Percentiles rank a stretch among this genome's conserved stretches.
Conservation (phyloP, 2,797 vertebrate species). For the Gobionotothen gibberifrons region DNA sequence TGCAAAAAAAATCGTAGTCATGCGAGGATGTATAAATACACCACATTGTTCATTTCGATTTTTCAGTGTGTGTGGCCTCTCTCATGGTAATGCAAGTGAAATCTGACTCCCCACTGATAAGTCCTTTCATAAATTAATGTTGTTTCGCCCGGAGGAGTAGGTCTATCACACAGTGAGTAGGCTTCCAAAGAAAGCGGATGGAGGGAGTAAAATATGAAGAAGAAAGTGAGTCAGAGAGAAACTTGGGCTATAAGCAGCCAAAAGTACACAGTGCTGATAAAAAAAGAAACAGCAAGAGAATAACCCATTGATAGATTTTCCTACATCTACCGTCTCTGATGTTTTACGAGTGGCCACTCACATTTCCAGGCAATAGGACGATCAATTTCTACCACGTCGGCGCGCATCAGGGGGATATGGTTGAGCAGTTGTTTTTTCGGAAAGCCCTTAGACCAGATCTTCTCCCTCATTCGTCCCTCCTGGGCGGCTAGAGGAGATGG, state of each 20-base stretch:
- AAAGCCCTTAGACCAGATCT: conserved; percentile 42
- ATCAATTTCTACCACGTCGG: conserved; percentile 31
- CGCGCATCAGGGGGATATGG: conserved; percentile 19
- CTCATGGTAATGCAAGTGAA: conserved; percentile 51
- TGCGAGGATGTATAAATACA: not conserved
- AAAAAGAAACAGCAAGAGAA: conserved; percentile 19
- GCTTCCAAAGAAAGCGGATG: conserved; percentile 18
- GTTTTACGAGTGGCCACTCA: conserved; percentile 42
- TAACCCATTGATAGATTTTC: conserved; percentile 41
- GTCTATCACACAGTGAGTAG: conserved; percentile 41
- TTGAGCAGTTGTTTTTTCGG: conserved; percentile 40
- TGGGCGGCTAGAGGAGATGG: conserved; percentile 53
- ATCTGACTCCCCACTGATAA: conserved; percentile 47
- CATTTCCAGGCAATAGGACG: conserved; percentile 26
- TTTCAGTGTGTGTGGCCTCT: conserved; percentile 47
- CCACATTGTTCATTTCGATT: conserved; percentile 18
- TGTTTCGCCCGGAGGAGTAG: conserved; percentile 34
- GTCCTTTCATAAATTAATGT: conserved; percentile 49
- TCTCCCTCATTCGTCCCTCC: conserved; percentile 41
- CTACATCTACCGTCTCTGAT: conserved; percentile 23
- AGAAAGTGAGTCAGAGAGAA: conserved; percentile 33
- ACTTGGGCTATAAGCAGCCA: not conserved
- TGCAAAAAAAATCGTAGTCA: not conserved
- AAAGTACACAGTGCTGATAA: conserved; percentile 6
- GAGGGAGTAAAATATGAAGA: conserved; percentile 37